Evolutionary conservation across 2,888 invertebrate genomes (phyloP).

Genomic region (Scaptomyza caliginosa): DNA sequence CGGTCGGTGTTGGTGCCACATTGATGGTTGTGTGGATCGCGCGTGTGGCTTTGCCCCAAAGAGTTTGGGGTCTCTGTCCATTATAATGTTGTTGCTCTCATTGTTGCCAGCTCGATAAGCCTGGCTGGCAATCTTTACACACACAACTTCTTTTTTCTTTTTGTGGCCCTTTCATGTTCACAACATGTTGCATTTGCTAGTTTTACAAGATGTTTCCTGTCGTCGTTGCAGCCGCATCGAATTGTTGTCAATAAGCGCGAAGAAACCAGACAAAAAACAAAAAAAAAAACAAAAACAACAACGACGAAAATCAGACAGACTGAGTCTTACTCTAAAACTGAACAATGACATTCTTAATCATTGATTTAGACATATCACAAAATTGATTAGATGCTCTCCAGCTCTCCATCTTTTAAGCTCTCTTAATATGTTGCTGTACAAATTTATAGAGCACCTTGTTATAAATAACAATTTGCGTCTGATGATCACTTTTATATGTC

Average conservation of each 20-base stretch:
- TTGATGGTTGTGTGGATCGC: constrained; percentile 50
- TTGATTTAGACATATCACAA: constrained; percentile 79
- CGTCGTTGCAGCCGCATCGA: constrained; percentile 83
- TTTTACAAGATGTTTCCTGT: constrained; percentile 84
- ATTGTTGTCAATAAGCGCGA: constrained; percentile 83
- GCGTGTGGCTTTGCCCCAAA: constrained; percentile 67
- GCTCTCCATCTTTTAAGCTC: neutral
- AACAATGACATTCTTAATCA: constrained; percentile 72
- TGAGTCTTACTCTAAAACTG: neutral
- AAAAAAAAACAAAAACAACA: constrained; percentile 5
- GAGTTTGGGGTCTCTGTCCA: constrained; percentile 68
- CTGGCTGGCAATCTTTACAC: constrained; percentile 40
- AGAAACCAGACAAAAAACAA: constrained; percentile 25
- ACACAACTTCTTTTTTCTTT: constrained; percentile 2
- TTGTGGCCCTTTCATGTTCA: constrained; percentile 76
- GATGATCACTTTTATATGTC: constrained; percentile 61
- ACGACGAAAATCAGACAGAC: constrained; percentile 5
- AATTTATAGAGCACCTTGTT: constrained; percentile 66
- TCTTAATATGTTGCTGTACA: constrained; percentile 19
- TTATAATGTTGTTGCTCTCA: constrained; percentile 81
- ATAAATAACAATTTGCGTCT: constrained; percentile 79
- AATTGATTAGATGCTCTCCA: constrained; percentile 74
- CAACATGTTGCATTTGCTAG: constrained; percentile 82
- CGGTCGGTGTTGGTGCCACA: neutral
- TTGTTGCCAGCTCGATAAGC: constrained; percentile 75